Base-by-base conservation (phyloP, 1,140 invertebrate species). In the Teleogryllus occipitalis region DNA sequence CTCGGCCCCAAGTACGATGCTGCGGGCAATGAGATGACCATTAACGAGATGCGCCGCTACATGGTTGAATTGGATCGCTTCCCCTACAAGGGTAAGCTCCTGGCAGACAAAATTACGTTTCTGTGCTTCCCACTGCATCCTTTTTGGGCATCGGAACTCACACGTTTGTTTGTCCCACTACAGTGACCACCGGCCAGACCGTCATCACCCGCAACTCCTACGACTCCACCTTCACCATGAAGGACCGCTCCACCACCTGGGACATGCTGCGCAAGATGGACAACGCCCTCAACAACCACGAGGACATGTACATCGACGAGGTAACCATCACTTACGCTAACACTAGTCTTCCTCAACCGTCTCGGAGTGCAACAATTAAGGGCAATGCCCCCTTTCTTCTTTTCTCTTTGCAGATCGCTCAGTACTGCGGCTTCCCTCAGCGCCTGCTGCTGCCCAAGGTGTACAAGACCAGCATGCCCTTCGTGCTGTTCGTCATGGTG, bases 371-470 rank as follows among this genome's bases (percentile, higher is more conserved):
- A 39, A 39, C 27, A 5, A 39, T 2, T 39, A 7, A 6, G 4
- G 2, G 1, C 27, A 21, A 76, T 76, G 12, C 14, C 27, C 1
- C 18, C 14, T 21, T 14, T 8, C n/a, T 39, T 39, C 8, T 10
- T 14, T 12, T n/a, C n/a, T n/a, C n/a, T 39, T 39, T 39, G 27
- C 27, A 39, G 27, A 39, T 47, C n/a, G 12, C 47, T 12, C n/a
- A 82, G 39, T 87, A 87, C 78, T 89, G 87, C 81, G 89, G 88
- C 14, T 88, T 90, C 82, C 92, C 92, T n/a, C 86, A 89, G 47
- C 88, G 91, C 78, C 85, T 93, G 47, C 86, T 93, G 80, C 83
- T 94, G 81, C 92, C 93, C 39, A 91, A 88, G 82, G 93, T 93
- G 82, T 90, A 87, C 80, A 86, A 87, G 80, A 89, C 88, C 80